Evolutionary conservation across 2,888 invertebrate species (phyloP).

Genomic region (Laspeyria flexula): DNA sequence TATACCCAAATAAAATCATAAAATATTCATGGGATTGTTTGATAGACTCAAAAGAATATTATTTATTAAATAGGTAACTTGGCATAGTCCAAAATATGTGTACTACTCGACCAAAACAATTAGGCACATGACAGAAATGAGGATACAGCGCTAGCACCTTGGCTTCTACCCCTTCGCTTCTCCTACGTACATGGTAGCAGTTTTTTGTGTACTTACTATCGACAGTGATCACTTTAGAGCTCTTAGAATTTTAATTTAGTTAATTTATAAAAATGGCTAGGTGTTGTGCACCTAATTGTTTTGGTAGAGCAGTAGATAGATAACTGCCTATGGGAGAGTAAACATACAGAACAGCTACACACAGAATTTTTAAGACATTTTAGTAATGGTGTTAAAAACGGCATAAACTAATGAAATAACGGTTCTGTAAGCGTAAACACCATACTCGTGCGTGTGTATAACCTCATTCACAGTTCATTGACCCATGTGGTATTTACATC

Average conservation of each 20-base stretch:
- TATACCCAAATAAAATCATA: not conserved
- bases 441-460: conserved; percentile 47
- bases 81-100: not conserved
- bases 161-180: too few species aligned
- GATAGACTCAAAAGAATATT: not conserved
- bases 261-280: too few species aligned
- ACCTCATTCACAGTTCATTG: conserved; percentile 73
- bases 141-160: too few species aligned
- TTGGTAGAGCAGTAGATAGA: too few species aligned
- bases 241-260: too few species aligned
- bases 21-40: not conserved
- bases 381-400: conserved; percentile 15
- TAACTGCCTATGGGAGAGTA: not conserved
- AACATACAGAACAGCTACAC: not conserved
- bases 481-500: conserved; percentile 64
- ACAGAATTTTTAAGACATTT: not conserved
- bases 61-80: not conserved
- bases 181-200: too few species aligned
- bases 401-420: conserved; percentile 26
- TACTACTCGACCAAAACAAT: too few species aligned
- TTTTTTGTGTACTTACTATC: too few species aligned
- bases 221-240: too few species aligned
- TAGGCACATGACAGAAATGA: too few species aligned
- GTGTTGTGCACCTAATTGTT: too few species aligned
- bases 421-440: conserved; percentile 54